A percentile compares a stretch with the other conserved stretches of the same genome.
Conservation (phyloP, 2,797 vertebrate species). For the Sebastes taczanowskii region DNA sequence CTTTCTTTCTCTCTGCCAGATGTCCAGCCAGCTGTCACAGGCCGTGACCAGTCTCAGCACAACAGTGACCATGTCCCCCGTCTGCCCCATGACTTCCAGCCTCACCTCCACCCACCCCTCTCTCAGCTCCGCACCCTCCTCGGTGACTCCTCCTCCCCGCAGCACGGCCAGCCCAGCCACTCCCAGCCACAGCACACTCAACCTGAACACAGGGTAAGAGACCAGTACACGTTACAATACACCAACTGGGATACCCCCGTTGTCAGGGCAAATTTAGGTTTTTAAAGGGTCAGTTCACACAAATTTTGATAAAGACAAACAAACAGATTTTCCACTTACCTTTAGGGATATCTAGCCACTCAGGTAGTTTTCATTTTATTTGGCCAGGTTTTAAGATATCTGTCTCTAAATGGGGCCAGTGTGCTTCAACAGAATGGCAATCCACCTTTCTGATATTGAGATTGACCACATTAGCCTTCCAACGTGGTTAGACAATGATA, state of each 20-base stretch:
- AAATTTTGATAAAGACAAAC: background rate
- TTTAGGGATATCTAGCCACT: background rate
- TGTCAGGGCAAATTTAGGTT: background rate
- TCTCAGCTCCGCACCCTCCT: conserved; percentile 86
- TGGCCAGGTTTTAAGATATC: background rate
- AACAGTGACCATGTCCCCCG: conserved; percentile 91
- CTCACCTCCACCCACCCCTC: conserved; percentile 84
- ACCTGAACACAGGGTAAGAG: conserved; percentile 90
- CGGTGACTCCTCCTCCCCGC: conserved; percentile 88
- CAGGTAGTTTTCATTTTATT: no score
- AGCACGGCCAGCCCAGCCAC: conserved; percentile 89
- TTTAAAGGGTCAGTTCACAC: background rate
- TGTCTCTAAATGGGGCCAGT: background rate
- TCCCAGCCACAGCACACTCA: conserved; percentile 88
- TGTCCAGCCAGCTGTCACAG: conserved; percentile 87
- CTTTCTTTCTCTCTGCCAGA: conserved; percentile 66
- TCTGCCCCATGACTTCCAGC: conserved; percentile 87
- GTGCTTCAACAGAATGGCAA: background rate
- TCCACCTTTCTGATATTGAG: no score
- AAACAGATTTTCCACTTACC: background rate
- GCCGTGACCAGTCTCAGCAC: conserved; percentile 91
- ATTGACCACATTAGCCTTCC: no score
- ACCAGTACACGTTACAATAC: background rate
- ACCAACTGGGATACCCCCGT: background rate
- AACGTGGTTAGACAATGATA: no score